Percentiles rank a stretch among this genome's conserved stretches.
These are phyloP conservation scores for Volucella bombylans DNA, from an alignment of 2,888 invertebrate species.

Conservation along the genomic window DNA sequence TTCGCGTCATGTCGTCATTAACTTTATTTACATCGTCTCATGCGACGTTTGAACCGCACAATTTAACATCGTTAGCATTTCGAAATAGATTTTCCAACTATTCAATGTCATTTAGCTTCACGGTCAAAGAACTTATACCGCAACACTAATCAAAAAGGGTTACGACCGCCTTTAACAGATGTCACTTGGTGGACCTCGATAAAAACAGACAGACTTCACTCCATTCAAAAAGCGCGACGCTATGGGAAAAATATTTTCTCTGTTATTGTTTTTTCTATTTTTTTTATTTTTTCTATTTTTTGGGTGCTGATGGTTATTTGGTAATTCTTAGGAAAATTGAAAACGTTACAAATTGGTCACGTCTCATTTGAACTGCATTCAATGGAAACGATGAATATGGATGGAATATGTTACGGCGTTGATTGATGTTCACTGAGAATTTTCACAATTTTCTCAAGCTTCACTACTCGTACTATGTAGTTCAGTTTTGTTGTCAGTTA, in stretches of 20 bases:
- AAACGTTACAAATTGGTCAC: slow-evolving; percentile 44
- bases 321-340: too few species aligned
- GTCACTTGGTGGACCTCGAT: not conserved
- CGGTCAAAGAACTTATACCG: slow-evolving; percentile 46
- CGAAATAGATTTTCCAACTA: slow-evolving; percentile 28
- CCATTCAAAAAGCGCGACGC: too few species aligned
- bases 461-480: too few species aligned
- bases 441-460: not conserved
- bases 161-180: too few species aligned
- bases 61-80: slow-evolving; percentile 24
- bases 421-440: not conserved
- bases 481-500: too few species aligned
- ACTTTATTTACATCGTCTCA: not conserved
- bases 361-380: slow-evolving; percentile 51
- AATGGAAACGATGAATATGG: slow-evolving; percentile 23
- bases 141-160: slow-evolving; percentile 10
- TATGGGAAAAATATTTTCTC: too few species aligned
- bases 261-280: too few species aligned
- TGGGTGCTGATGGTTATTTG: too few species aligned
- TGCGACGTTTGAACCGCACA: slow-evolving; percentile 31
- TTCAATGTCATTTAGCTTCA: slow-evolving; percentile 58
- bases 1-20: slow-evolving; percentile 1
- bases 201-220: too few species aligned
- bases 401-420: too few species aligned
- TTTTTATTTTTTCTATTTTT: too few species aligned